Evolutionary conservation across 2,113 vertebrate genomes (phyloP).

Genomic region (Halcyon malimbica): DNA sequence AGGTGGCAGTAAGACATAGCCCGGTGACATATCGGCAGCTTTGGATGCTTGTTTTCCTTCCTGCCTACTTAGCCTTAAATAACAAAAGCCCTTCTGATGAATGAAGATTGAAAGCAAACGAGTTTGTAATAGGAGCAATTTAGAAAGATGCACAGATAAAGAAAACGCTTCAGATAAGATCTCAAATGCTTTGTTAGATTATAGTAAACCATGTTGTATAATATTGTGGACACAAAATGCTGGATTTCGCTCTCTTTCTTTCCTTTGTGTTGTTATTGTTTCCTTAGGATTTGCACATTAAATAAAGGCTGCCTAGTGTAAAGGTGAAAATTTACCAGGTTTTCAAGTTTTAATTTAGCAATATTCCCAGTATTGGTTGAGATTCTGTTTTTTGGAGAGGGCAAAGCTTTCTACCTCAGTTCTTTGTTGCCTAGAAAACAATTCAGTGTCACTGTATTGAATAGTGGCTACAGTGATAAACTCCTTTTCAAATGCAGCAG

Average conservation of each 20-base stretch:
- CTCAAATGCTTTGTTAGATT: not conserved
- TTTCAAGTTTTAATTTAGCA: not conserved
- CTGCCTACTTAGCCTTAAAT: not conserved
- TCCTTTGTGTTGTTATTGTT: not conserved
- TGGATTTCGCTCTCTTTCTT: not conserved
- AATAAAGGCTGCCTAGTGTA: not conserved
- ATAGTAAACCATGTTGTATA: not conserved
- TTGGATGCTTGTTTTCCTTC: not conserved
- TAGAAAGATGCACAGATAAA: not conserved
- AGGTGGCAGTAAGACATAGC: constrained; percentile 72
- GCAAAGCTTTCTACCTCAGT: not conserved
- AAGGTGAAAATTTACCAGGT: not conserved
- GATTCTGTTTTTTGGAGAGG: not conserved
- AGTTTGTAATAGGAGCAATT: not conserved
- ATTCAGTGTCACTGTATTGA: not conserved
- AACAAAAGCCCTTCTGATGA: not conserved
- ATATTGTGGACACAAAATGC: not conserved
- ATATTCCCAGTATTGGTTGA: not conserved
- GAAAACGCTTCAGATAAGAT: not conserved
- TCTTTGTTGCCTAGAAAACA: not conserved
- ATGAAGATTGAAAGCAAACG: not conserved
- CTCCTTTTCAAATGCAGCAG: not conserved
- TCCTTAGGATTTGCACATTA: not conserved
- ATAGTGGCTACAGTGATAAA: not conserved
- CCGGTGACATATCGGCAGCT: not conserved